Evolutionary conservation across 2,888 invertebrate species (phyloP).

Genomic region (Tachystola acroxantha): DNA sequence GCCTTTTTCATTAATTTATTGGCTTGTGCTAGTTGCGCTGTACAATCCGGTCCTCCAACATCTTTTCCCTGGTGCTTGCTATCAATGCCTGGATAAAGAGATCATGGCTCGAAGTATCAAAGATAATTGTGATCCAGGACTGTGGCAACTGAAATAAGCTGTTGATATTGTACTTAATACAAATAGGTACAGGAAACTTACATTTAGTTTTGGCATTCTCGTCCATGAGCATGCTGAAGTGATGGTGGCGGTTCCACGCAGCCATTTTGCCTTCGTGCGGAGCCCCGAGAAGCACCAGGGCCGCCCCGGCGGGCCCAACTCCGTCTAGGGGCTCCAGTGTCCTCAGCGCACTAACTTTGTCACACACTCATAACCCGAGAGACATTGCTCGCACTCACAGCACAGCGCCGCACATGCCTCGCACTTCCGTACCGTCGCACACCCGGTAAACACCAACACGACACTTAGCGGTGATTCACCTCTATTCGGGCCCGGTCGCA

Average conservation of each 20-base stretch:
- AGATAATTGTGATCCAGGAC: no score
- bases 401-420: slow-evolving; percentile 71
- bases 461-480: slow-evolving; percentile 70
- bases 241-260: slow-evolving; percentile 86
- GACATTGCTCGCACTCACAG: slow-evolving; percentile 65
- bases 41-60: no score
- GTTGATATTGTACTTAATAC: no score
- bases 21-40: no score
- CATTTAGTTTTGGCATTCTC: slow-evolving; percentile 83
- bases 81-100: no score
- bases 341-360: slow-evolving; percentile 73
- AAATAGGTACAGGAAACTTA: slow-evolving; percentile 50
- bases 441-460: slow-evolving; percentile 72
- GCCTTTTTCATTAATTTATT: no score
- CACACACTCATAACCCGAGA: slow-evolving; percentile 76
- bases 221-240: slow-evolving; percentile 84
- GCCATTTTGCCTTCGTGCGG: slow-evolving; percentile 82
- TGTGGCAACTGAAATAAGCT: no score
- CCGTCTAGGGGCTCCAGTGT: slow-evolving; percentile 82
- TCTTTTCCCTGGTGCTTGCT: no score
- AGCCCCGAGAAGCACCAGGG: slow-evolving; percentile 79
- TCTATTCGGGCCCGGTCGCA: slow-evolving; percentile 57
- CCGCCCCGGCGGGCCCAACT: slow-evolving; percentile 80
- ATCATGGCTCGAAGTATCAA: no score
- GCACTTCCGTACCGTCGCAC: slow-evolving; percentile 71